A percentile compares a stretch with the other conserved stretches of the same genome.
Conservation (phyloP, 2,888 invertebrate genomes). For the Stenotaenia linearis region DNA sequence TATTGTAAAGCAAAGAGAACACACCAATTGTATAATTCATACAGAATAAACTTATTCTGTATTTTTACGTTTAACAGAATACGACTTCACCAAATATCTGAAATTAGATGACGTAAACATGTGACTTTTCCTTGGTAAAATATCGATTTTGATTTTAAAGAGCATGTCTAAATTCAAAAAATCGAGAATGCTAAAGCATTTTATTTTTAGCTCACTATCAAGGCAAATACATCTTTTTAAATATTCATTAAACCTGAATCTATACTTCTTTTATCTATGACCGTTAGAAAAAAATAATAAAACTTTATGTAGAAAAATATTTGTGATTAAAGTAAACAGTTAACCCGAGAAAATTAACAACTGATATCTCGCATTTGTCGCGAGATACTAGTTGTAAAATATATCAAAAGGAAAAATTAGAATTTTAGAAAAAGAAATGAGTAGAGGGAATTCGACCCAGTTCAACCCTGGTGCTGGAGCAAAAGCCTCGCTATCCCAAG, state of each 20-base stretch:
- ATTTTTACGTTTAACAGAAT: not conserved
- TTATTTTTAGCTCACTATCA: not conserved
- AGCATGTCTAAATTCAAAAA: conserved; percentile 6
- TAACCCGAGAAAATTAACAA: too few relatives aligned
- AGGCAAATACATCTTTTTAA: not conserved
- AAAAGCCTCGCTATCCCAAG: conserved; percentile 8
- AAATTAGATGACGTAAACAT: conserved; percentile 22
- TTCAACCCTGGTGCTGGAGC: not conserved
- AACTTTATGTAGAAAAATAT: too few relatives aligned
- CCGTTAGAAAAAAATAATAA: too few relatives aligned
- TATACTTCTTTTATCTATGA: too few relatives aligned
- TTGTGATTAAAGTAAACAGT: too few relatives aligned
- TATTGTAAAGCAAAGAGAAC: conserved; percentile 1
- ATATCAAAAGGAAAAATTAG: not conserved
- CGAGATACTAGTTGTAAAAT: not conserved
- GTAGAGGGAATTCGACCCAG: not conserved
- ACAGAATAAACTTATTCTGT: not conserved
- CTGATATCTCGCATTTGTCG: too few relatives aligned
- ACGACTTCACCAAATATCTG: too few relatives aligned
- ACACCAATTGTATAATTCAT: conserved; percentile 15
- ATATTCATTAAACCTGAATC: not conserved
- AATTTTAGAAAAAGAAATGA: not conserved
- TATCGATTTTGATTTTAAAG: conserved; percentile 11
- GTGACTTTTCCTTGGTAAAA: conserved; percentile 10
- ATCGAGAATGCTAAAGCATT: not conserved